Conservation (phyloP, 2,113 vertebrate genomes). For the Porphyrio hochstetteri region DNA sequence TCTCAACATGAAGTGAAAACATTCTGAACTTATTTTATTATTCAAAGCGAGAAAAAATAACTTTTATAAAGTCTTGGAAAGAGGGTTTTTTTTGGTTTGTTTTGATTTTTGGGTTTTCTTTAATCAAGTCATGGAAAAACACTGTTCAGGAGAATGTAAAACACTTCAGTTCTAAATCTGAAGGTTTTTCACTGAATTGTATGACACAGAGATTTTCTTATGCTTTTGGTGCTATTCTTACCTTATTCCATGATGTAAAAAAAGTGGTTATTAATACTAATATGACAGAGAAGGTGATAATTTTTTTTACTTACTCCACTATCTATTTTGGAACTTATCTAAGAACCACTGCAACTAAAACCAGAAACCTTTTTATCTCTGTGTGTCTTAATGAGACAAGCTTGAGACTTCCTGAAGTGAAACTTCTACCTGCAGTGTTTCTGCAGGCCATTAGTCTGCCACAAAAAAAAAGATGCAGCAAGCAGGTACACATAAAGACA, state of each 20-base stretch:
- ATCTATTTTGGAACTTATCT: not conserved
- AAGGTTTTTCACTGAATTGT: not conserved
- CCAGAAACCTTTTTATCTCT: not conserved
- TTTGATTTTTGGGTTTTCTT: too few species aligned
- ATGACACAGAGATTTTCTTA: not conserved
- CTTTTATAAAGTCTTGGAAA: not conserved
- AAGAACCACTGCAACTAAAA: not conserved
- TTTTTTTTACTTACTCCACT: not conserved
- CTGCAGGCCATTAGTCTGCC: not conserved
- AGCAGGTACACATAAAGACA: not conserved
- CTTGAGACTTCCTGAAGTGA: not conserved
- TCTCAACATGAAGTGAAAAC: not conserved
- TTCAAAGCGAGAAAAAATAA: not conserved
- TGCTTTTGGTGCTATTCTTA: not conserved
- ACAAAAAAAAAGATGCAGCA: not conserved
- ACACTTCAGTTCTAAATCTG: not conserved
- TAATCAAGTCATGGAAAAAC: not conserved
- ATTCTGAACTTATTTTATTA: not conserved
- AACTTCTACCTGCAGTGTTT: not conserved
- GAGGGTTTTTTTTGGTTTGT: not conserved
- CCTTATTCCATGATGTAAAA: not conserved
- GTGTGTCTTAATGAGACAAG: not conserved
- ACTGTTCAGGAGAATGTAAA: not conserved
- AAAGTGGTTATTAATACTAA: not conserved
- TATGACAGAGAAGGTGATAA: not conserved